phyloP scores from a whole-genome alignment of 2,113 vertebrate species.

The Trinectes maculatus region DNA sequence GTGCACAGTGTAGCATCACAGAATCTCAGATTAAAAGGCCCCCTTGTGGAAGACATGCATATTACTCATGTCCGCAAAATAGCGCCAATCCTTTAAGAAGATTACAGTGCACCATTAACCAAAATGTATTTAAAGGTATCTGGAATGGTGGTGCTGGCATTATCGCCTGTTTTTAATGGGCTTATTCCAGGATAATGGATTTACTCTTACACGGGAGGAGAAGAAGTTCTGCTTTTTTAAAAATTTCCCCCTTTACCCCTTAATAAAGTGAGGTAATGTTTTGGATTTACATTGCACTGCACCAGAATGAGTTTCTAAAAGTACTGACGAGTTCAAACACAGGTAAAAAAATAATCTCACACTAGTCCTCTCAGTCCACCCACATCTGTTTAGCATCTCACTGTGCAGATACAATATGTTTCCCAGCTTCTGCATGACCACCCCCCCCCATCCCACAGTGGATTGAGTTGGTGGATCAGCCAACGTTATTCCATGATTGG shows the following conservation, averaged over 20 bases:
- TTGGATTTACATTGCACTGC: background rate
- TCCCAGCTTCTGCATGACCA: conserved; percentile 21
- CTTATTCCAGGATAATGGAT: conserved; percentile 53
- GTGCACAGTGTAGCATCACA: background rate
- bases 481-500: conserved; percentile 52
- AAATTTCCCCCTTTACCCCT: conserved; percentile 6
- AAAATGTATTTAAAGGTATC: conserved; percentile 49
- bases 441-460: conserved; percentile 40
- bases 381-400: conserved; percentile 6
- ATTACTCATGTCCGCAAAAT: conserved; percentile 31
- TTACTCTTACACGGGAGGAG: conserved; percentile 34
- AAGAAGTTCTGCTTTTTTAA: conserved; percentile 28
- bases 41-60: conserved; percentile 74
- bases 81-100: conserved; percentile 58
- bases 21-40: conserved; percentile 35
- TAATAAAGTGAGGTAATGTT: background rate
- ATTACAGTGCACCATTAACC: conserved; percentile 67
- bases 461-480: conserved; percentile 30
- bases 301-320: no score
- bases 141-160: conserved; percentile 34
- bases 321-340: background rate
- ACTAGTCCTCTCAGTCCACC: no score
- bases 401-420: conserved; percentile 14
- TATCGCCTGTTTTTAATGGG: conserved; percentile 50
- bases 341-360: background rate